Conservation (phyloP, 1,140 invertebrate genomes). For the Drosophila yakuba region DNA sequence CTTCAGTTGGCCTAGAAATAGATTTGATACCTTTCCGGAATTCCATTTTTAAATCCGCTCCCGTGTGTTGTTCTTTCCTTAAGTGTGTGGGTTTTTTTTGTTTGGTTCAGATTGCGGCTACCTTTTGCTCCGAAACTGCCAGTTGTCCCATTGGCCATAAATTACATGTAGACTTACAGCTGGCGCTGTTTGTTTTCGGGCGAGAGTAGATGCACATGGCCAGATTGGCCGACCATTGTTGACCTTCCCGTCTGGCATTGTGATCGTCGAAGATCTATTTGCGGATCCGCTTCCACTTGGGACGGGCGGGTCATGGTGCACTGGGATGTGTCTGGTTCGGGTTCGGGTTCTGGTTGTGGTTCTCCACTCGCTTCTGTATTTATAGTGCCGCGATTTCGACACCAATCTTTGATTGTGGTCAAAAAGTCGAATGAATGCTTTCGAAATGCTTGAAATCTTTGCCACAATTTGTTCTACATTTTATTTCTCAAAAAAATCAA, state of each 20-base stretch:
- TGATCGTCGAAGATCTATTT: constrained; percentile 23
- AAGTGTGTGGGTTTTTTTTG: not conserved
- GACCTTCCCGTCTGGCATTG: constrained; percentile 36
- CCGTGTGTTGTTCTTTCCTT: not conserved
- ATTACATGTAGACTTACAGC: not conserved
- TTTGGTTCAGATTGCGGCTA: too few relatives aligned
- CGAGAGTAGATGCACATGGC: constrained; percentile 1
- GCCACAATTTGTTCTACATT: constrained; percentile 63
- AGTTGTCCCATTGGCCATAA: not conserved
- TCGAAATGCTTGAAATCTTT: constrained; percentile 29
- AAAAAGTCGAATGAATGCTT: constrained; percentile 4
- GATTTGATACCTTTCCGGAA: not conserved
- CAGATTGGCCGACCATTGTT: constrained; percentile 14
- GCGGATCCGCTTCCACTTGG: constrained; percentile 22
- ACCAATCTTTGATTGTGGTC: constrained; percentile 5
- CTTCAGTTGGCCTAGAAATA: not conserved
- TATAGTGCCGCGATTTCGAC: constrained; percentile 14
- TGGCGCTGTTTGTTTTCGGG: constrained; percentile 5
- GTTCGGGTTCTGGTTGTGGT: not conserved
- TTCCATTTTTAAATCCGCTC: not conserved
- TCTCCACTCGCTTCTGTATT: constrained; percentile 17
- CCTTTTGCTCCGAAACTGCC: not conserved
- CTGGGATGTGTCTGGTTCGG: not conserved
- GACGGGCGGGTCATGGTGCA: constrained; percentile 21
- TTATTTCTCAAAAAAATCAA: constrained; percentile 69